phyloP scores from a whole-genome alignment of 2,888 invertebrate species.

The Cheilosia soror region DNA sequence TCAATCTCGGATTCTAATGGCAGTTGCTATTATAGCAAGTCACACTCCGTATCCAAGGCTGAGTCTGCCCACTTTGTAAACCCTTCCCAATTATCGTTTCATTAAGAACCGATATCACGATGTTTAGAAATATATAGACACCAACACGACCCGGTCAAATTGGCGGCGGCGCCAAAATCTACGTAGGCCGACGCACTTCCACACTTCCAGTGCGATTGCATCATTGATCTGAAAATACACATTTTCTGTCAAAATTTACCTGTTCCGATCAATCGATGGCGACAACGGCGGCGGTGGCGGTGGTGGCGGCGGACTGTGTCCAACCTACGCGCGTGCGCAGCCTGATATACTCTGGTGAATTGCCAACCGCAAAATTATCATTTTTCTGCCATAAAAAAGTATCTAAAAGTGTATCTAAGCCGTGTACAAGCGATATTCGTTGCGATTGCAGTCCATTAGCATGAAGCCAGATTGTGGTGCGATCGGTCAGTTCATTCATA shows the following conservation, averaged over 20 bases:
- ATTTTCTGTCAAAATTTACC: constrained; percentile 68
- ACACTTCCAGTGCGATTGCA: constrained; percentile 59
- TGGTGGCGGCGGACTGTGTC: constrained; percentile 28
- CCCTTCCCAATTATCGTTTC: constrained; percentile 58
- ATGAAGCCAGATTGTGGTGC: constrained; percentile 28
- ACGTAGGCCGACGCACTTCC: constrained; percentile 70
- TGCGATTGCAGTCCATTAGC: constrained; percentile 68
- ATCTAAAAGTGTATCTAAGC: constrained; percentile 59
- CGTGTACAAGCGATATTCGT: constrained; percentile 38
- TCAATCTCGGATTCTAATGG: constrained; percentile 56
- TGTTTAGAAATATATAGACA: constrained; percentile 30
- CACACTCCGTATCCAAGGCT: constrained; percentile 20
- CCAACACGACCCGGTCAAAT: constrained; percentile 20
- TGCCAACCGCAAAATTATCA: constrained; percentile 65
- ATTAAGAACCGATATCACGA: constrained; percentile 55
- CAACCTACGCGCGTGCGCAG: constrained; percentile 46
- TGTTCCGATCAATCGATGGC: constrained; percentile 61
- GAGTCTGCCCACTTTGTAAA: constrained; percentile 48
- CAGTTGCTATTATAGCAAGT: neutral
- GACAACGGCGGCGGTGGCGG: constrained; percentile 4
- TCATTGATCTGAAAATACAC: constrained; percentile 68
- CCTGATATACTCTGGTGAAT: constrained; percentile 44
- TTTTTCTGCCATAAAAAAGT: constrained; percentile 48
- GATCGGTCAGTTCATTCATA: constrained; percentile 69
- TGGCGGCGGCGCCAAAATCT: constrained; percentile 46